Conservation (phyloP, 2,113 vertebrate genomes). For the Pao palembangensis region DNA sequence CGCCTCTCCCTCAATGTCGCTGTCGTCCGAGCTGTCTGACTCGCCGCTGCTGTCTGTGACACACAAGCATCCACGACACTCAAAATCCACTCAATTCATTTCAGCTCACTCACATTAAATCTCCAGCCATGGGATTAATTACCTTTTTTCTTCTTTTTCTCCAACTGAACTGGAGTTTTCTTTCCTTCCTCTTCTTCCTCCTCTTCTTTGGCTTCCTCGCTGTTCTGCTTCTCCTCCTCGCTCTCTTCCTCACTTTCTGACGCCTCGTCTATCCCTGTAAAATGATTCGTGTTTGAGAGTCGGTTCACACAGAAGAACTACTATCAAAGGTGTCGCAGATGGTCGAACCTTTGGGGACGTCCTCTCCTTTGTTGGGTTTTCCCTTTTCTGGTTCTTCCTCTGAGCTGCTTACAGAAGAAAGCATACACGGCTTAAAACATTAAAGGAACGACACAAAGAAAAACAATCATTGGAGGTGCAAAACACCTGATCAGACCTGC, state of each 20-base stretch:
- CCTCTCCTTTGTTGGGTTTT: conserved; percentile 78
- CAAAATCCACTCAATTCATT: neutral
- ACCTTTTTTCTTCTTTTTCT: conserved; percentile 90
- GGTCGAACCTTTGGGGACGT: conserved; percentile 80
- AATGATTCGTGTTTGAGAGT: neutral
- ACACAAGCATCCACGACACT: neutral
- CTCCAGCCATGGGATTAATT: neutral
- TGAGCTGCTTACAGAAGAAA: conserved; percentile 67
- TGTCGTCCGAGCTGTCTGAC: conserved; percentile 89
- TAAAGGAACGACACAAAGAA: neutral
- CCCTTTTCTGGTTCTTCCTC: conserved; percentile 79
- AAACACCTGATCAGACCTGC: conserved; percentile 71
- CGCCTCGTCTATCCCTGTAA: conserved; percentile 83
- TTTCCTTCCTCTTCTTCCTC: conserved; percentile 90
- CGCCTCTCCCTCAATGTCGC: conserved; percentile 87
- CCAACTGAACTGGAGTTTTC: conserved; percentile 79
- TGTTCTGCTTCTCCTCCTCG: conserved; percentile 84
- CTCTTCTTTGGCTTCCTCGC: conserved; percentile 86
- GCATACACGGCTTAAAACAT: neutral
- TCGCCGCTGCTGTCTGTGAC: conserved; percentile 87
- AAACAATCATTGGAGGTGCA: neutral
- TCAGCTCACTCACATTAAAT: neutral
- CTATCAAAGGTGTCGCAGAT: neutral
- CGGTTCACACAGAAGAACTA: neutral
- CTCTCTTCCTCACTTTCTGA: conserved; percentile 90